Base-by-base conservation (phyloP, 2,888 invertebrate genomes). In the Penaeus monodon region DNA sequence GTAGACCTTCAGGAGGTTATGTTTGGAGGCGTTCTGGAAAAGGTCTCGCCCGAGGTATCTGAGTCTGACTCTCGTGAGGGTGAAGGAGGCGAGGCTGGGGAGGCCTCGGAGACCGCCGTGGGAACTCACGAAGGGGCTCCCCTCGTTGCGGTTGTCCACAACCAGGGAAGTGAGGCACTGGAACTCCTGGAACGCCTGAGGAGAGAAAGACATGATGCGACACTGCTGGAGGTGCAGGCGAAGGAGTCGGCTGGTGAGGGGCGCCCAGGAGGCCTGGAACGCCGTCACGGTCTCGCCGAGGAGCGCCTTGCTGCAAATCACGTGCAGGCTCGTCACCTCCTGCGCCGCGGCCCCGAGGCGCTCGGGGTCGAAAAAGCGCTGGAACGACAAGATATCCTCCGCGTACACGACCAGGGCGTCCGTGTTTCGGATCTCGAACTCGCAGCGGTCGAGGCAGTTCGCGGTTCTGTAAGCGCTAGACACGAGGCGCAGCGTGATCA, bases 381-480 rank as follows among this genome's bases (percentile, higher is more conserved):
- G 85, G 76, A 85, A 85, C 33, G 85, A 85, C 65, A 85, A n/a
- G 64, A 85, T 74, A 17, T 85, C 85, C 74, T 85, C 85, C 27
- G 81, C 85, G 33, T 29, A 27, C 44, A 81, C 76, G 65, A 73
- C 44, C 74, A 85, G 81, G 49, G 73, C 80, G 74, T 85, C 74
- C 44, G 65, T 74, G 49, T 85, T 80, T 44, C 64, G 64, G 14
- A 85, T 65, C 65, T 85, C 73, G 44, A 85, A 70, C 64, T 85
- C 81, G 38, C 85, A 85, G n/a, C 81, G 66, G 12, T 57, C 85
- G 57, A 81, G 85, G 65, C 85, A 85, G 76, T 68, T 81, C 81
- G 65, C 33, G 49, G 24, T 10, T 22, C 64, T 79, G 27, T 12
- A 27, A 22, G 63, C n/a, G 3, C 63, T 57, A 22, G 27, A 49